Evolutionary conservation across 2,888 invertebrate species (phyloP), one percentile per base, ranked within the genome.

Genomic region (Cheilosia vulpina): DNA sequence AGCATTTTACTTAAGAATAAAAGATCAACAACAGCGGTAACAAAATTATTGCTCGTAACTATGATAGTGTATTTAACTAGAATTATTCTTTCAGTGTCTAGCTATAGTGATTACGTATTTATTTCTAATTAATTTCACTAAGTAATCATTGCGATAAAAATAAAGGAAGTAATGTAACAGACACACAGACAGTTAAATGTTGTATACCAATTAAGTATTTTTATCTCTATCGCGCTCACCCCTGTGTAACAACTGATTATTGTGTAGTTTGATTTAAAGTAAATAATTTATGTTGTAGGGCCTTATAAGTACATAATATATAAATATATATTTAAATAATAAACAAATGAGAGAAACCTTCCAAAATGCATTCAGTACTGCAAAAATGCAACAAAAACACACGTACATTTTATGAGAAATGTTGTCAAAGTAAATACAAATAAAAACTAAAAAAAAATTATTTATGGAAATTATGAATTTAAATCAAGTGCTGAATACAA

Each of bases 401-500:
- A 19, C 2, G n/a, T 55, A 19, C 43, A 53, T 72, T 53, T 21
- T 41, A 45, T 27, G 24, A 52, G 24, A 52, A 27, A 34, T n/a
- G 34, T 21, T 31, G 31, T 31, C 31, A 31, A 31, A 31, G 31
- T 27, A n/a, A 66, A 19, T 19, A 58, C 5, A 50, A 38, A 47
- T 31, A 1, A 62, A 50, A 43, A 27, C 15, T 24, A 2, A 38
- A 11, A 50, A 50, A 43, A 38, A 4, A 11, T 5, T 24, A 65
- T 53, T 47, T 57, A 57, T 60, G 24, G 13, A 55, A 52, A 73
- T 45, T 38, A 83, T 65, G 78, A 87, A 90, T 89, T 89, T 89
- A 89, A 89, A 89, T 87, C 88, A 91, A 89, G 90, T 90, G 89
- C 90, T 90, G 89, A 89, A 89, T 82, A 89, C 78, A 76, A 87